Evolutionary conservation across 2,113 vertebrate species (phyloP), one percentile per base, ranked within the genome.

Genomic region (Pygoscelis antarcticus): DNA sequence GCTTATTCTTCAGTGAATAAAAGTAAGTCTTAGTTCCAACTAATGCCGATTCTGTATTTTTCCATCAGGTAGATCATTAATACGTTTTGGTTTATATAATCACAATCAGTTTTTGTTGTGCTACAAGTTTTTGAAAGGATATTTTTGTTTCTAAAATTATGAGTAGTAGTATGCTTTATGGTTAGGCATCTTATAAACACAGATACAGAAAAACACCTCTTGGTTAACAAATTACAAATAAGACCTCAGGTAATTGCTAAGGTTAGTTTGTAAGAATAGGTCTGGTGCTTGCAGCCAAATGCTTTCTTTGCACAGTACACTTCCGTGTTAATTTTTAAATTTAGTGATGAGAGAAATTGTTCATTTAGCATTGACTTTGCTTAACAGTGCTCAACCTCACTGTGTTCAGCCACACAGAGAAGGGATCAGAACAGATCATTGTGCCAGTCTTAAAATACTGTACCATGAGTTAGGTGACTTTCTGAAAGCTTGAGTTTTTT

Each of bases 1-100:
- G 99, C 99, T 6, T 98, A 98, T 90, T 87, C 94, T 78, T 91
- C 79, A 87, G 97, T 97, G 30, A 99, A 98, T 96, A 99, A 98
- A 98, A 98, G 99, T 99, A 98, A 95, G 98, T 98, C 81, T 89
- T 60, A 13, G 10, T 78, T 91, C 17, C 61, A 68, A 26, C 5
- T 81, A 90, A 60, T 83, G 44, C 21, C 9, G 75, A 2, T 72
- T 81, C 32, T 90, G n/a, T 75, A 9, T 69, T 84, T 85, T 90
- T 87, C 13, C 23, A 23, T 91, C 36, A 68, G 16, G 11, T 42
- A 64, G 19, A 52, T 74, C 23, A 38, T 64, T 68, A 93, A 65
- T 77, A 32, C 34, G 27, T 80, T 97, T 71, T 8, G 42, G 2
- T 80, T 76, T 52, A 30, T 60, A 72, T 58, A 13, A 57, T 82